These are phyloP conservation scores for Odontothrips loti DNA, from an alignment of 2,888 invertebrate species.

Conservation along the genomic window DNA sequence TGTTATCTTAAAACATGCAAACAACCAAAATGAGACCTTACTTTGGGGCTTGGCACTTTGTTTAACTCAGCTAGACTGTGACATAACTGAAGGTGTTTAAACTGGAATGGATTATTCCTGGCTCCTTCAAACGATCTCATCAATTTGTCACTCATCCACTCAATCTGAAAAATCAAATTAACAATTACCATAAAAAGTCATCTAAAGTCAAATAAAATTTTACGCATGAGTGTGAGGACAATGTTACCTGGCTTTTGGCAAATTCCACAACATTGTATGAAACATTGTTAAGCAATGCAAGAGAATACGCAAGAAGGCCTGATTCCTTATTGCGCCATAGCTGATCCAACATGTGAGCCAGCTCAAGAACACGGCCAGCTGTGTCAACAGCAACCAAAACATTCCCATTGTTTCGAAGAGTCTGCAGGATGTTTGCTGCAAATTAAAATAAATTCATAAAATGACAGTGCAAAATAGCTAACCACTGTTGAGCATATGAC, in stretches of 20 bases:
- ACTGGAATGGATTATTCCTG: constrained; percentile 91
- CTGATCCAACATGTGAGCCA: constrained; percentile 94
- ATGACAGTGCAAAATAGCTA: background rate
- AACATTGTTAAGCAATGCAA: constrained; percentile 91
- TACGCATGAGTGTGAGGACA: background rate
- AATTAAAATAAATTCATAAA: constrained; percentile 38
- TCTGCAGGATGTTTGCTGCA: constrained; percentile 86
- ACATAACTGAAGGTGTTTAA: constrained; percentile 88
- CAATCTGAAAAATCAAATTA: constrained; percentile 59
- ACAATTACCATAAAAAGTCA: background rate
- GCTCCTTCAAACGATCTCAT: constrained; percentile 89
- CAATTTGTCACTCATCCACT: constrained; percentile 99
- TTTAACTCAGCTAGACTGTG: constrained; percentile 84
- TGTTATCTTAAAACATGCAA: background rate
- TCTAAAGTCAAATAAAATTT: background rate
- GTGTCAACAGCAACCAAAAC: constrained; percentile 95
- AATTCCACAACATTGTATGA: constrained; percentile 98
- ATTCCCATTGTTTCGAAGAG: constrained; percentile 90
- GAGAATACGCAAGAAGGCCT: constrained; percentile 87
- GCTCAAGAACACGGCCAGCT: constrained; percentile 90
- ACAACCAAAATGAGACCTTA: constrained; percentile 40
- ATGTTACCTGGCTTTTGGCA: constrained; percentile 83
- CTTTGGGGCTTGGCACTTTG: constrained; percentile 83
- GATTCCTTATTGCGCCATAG: constrained; percentile 94
- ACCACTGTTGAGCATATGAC: background rate